These are phyloP conservation scores for Panthera tigris DNA, from an alignment of 2,113 vertebrate species.

Conservation along the genomic window DNA sequence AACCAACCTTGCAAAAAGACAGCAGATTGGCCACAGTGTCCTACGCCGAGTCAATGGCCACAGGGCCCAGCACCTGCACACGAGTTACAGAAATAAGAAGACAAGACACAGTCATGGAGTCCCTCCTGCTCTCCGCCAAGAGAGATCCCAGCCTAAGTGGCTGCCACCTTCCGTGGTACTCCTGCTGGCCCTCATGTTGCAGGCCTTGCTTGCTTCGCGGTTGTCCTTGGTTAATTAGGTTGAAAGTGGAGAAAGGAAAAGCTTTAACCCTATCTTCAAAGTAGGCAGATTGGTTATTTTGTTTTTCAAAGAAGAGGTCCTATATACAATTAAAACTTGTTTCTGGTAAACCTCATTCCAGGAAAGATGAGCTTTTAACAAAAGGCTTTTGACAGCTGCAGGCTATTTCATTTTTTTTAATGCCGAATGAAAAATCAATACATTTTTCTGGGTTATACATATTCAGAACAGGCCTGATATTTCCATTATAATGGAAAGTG, in stretches of 20 bases:
- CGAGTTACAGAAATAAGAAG: background rate
- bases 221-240: conserved; percentile 63
- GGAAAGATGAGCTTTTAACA: conserved; percentile 99
- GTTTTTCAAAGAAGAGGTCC: conserved; percentile 84
- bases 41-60: background rate
- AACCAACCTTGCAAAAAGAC: background rate
- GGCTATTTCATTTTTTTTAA: conserved; percentile 95
- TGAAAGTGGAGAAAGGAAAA: conserved; percentile 50
- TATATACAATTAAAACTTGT: conserved; percentile 97
- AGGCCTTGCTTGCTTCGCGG: background rate
- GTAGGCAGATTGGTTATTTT: conserved; percentile 76
- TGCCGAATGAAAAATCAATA: conserved; percentile 99
- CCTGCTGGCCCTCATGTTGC: background rate
- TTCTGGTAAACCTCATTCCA: conserved; percentile 93
- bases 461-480: conserved; percentile 95
- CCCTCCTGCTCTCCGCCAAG: background rate
- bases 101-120: fast-evolving
- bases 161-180: fast-evolving
- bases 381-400: conserved; percentile 99
- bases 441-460: conserved; percentile 98
- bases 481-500: conserved; percentile 95
- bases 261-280: conserved; percentile 73
- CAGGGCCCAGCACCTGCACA: background rate
- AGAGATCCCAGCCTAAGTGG: background rate
- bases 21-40: background rate